Conservation (phyloP, 53 echinoderm and acorn worm genomes). For the Actinopyga echinites region DNA sequence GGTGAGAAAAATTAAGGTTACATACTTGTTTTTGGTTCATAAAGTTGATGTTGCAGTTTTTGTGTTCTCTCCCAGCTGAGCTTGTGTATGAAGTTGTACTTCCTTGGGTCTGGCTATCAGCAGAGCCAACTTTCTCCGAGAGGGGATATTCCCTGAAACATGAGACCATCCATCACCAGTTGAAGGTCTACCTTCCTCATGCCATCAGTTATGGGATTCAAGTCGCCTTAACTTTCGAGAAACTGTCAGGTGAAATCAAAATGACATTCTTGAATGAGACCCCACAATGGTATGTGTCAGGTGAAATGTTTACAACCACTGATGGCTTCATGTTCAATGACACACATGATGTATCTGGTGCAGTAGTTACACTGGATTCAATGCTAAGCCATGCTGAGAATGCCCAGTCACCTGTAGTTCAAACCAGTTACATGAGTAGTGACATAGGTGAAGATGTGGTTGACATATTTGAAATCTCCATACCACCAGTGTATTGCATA, state of each 20-base stretch:
- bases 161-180: slow-evolving; percentile 57
- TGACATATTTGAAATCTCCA: slow-evolving; percentile 33
- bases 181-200: slow-evolving; percentile 44
- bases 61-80: too few species aligned
- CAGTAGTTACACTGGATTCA: slow-evolving; percentile 23
- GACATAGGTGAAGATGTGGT: slow-evolving; percentile 13
- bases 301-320: slow-evolving; percentile 47
- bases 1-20: too few species aligned
- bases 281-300: slow-evolving; percentile 38
- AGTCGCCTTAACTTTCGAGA: slow-evolving; percentile 37
- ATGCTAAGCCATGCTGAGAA: slow-evolving; percentile 24
- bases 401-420: slow-evolving; percentile 3
- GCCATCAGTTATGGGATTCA: slow-evolving; percentile 60
- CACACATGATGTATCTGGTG: slow-evolving; percentile 48
- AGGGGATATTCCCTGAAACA: slow-evolving; percentile 54
- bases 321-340: slow-evolving; percentile 56
- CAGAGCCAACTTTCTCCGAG: slow-evolving; percentile 64
- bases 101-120: slow-evolving; percentile 28
- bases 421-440: background rate
- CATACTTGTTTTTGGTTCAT: too few species aligned
- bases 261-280: slow-evolving; percentile 64
- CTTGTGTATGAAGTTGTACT: slow-evolving; percentile 55
- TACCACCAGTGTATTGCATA: slow-evolving; percentile 60
- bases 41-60: too few species aligned
- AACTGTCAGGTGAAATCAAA: slow-evolving; percentile 25